phyloP scores from a whole-genome alignment of 2,888 invertebrate species.

The Andrena haemorrhoa region DNA sequence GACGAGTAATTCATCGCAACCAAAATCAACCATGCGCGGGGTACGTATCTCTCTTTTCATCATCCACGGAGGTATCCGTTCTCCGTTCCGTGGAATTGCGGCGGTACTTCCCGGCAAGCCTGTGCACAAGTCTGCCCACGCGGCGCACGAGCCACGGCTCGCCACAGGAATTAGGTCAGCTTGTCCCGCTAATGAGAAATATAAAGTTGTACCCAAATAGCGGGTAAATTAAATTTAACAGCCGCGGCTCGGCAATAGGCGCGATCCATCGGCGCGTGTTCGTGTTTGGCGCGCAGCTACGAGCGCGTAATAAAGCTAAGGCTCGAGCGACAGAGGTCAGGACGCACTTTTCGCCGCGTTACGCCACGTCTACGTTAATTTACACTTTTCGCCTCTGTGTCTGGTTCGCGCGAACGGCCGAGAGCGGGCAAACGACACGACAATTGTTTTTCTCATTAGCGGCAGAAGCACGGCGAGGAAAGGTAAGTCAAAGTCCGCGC shows the following conservation, averaged over 20 bases:
- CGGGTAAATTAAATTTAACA: constrained; percentile 81
- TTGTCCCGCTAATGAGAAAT: constrained; percentile 82
- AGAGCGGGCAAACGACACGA: constrained; percentile 29
- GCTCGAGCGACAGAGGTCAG: constrained; percentile 30
- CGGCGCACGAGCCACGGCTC: constrained; percentile 1
- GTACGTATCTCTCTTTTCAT: neutral
- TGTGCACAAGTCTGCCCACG: neutral
- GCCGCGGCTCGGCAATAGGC: constrained; percentile 73
- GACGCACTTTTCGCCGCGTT: constrained; percentile 42
- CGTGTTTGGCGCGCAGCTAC: constrained; percentile 76
- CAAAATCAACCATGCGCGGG: neutral
- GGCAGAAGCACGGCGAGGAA: constrained; percentile 16
- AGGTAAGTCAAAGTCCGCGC: constrained; percentile 29
- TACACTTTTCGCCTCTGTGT: constrained; percentile 66
- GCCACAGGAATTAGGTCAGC: constrained; percentile 79
- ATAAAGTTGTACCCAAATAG: constrained; percentile 81
- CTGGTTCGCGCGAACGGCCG: constrained; percentile 36
- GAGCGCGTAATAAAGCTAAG: constrained; percentile 76
- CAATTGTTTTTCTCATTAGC: constrained; percentile 48
- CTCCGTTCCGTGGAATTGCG: neutral
- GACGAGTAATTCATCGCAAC: constrained; percentile 10
- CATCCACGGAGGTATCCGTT: constrained; percentile 5
- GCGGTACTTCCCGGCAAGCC: constrained; percentile 18
- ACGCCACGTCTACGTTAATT: constrained; percentile 66
- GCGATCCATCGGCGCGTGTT: constrained; percentile 81